Percentiles rank a stretch among this genome's conserved stretches.
phyloP scores from a whole-genome alignment of 2,113 vertebrate species.

The Abramis brama region DNA sequence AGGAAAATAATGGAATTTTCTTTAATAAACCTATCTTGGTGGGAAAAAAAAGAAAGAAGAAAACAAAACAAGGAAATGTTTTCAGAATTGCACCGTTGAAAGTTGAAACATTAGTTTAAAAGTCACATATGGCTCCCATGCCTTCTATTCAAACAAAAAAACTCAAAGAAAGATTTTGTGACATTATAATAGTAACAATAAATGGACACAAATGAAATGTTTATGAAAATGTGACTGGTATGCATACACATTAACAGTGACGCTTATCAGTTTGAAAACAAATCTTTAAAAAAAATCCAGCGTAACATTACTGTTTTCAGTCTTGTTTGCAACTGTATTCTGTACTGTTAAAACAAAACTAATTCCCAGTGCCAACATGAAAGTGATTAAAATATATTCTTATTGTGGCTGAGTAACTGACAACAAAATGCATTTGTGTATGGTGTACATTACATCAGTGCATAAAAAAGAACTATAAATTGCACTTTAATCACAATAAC shows the following conservation, averaged over 20 bases:
- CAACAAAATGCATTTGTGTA: conserved; percentile 66
- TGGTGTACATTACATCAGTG: conserved; percentile 64
- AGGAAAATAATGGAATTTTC: conserved; percentile 29
- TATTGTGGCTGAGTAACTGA: conserved; percentile 56
- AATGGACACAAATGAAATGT: conserved; percentile 32
- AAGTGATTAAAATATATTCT: conserved; percentile 34
- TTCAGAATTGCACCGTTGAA: conserved; percentile 17
- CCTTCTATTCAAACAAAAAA: not conserved
- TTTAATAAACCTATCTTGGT: not conserved
- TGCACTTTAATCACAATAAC: conserved; percentile 77
- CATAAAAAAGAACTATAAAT: conserved; percentile 70
- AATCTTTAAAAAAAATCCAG: not conserved
- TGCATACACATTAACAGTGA: not conserved
- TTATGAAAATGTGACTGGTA: conserved; percentile 21
- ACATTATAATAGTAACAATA: conserved; percentile 29
- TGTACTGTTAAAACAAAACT: conserved; percentile 15
- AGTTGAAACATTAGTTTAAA: conserved; percentile 37
- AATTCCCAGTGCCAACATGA: conserved; percentile 34
- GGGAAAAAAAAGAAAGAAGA: not conserved
- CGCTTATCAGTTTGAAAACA: not conserved
- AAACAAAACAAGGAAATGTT: conserved; percentile 32
- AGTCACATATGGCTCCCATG: conserved; percentile 23
- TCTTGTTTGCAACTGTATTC: conserved; percentile 3
- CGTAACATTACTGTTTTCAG: not conserved
- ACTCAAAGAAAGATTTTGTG: conserved; percentile 13